These are phyloP conservation scores for Molanna angustata DNA, from an alignment of 2,888 invertebrate species.

Conservation along the genomic window DNA sequence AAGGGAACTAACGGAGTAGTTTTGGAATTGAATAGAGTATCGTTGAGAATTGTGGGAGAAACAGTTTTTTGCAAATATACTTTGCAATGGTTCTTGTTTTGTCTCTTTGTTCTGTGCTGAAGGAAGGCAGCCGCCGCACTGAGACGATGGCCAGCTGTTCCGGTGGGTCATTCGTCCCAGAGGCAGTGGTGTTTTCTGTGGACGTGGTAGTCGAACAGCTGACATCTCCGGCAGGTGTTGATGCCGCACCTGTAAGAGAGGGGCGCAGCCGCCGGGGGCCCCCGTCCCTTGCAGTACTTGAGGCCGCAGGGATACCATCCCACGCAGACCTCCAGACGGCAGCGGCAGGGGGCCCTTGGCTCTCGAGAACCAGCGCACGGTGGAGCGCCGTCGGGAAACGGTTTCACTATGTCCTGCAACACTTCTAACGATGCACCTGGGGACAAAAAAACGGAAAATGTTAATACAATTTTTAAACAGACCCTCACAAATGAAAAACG, in stretches of 20 bases:
- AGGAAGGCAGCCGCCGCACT: no score
- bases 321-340: conserved; percentile 80
- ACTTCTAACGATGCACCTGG: conserved; percentile 17
- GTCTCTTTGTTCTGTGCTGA: no score
- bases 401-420: conserved; percentile 59
- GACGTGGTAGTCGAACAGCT: conserved; percentile 83
- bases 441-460: no score
- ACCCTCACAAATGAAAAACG: no score
- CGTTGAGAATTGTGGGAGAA: no score
- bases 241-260: conserved; percentile 90
- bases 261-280: conserved; percentile 40
- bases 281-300: conserved; percentile 88
- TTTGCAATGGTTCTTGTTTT: no score
- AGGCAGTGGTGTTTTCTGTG: conserved; percentile 79
- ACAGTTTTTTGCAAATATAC: no score
- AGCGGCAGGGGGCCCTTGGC: conserved; percentile 73
- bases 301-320: conserved; percentile 96
- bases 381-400: conserved; percentile 61
- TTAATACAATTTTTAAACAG: no score
- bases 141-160: conserved; percentile 5
- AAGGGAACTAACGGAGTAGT: no score
- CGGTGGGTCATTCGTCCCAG: conserved; percentile 68
- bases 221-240: conserved; percentile 90
- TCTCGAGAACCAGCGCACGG: conserved; percentile 68
- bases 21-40: no score